Base-by-base conservation (phyloP, 2,888 invertebrate species). In the Ommatoiulus sabulosus region DNA sequence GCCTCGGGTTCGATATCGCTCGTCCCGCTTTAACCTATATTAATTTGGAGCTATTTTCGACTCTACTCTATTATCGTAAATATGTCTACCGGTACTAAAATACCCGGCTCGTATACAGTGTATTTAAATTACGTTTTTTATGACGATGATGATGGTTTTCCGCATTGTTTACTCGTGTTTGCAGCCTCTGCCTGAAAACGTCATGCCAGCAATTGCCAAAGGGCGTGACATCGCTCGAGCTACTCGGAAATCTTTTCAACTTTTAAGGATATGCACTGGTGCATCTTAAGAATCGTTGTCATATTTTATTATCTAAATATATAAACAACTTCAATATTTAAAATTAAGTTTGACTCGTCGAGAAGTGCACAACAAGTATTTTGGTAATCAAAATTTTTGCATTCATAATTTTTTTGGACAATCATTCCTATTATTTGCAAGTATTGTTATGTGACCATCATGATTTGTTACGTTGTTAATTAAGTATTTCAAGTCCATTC, bases 81-180 rank as follows among this genome's bases (percentile, higher is more conserved):
- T 72, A 72, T 72, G 72, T 72, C 72, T 72, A 72, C 72, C 72
- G 20, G 72, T 2, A 24, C 72, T 72, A 24, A 72, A 72, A 72
- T 72, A 72, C 72, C 24, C 63, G 17, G n/a, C n/a, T 17, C 17
- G n/a, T 63, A 63, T n/a, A n/a, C 17, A 24, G 72, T n/a, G 72
- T 72, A 72, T 72, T 72, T 24, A 24, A 72, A 72, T 72, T 3
- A 7, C 8, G 24, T 24, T 72, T 72, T 72, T 72, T 7, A 72
- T 24, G 72, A 20, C 10, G 72, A 20, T 24, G 24, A 20, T 24
- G 20, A 72, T 24, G 72, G 72, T 72, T 72, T 72, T 72, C 72
- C 24, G 72, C 72, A 72, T 72, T 72, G 72, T n/a, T 72, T 72
- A 17, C 24, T 20, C 5, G 20, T 72, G 52, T 72, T 72, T 24